phyloP scores from a whole-genome alignment of 2,888 invertebrate genomes.

The Drosophila eohydei region DNA sequence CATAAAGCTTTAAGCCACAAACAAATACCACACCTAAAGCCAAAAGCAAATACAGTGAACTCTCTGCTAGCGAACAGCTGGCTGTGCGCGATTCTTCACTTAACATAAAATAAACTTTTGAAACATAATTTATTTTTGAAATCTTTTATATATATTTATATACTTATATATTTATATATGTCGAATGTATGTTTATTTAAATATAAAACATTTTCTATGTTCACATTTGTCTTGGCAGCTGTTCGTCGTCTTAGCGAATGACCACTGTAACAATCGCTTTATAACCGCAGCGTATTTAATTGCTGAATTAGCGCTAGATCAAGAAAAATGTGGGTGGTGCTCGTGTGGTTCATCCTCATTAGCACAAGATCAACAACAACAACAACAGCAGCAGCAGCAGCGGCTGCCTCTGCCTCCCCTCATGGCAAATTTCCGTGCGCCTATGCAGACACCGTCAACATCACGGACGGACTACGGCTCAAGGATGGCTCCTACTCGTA shows the following conservation, averaged over 20 bases:
- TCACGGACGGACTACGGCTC: slow-evolving; percentile 75
- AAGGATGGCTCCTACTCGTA: slow-evolving; percentile 81
- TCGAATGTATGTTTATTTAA: not conserved
- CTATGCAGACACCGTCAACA: slow-evolving; percentile 80
- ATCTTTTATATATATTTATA: not conserved
- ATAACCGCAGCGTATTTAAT: slow-evolving; percentile 32
- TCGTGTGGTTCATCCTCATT: slow-evolving; percentile 28
- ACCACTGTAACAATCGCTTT: slow-evolving; percentile 5
- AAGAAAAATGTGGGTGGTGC: slow-evolving; percentile 39
- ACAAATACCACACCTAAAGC: slow-evolving; percentile 44
- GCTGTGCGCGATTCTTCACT: not conserved
- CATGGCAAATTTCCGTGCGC: slow-evolving; percentile 67
- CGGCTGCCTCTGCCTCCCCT: not conserved
- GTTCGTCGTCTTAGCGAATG: not conserved
- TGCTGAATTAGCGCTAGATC: slow-evolving; percentile 42
- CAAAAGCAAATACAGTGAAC: not conserved
- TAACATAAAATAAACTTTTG: not conserved
- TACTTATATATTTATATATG: not conserved
- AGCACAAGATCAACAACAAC: slow-evolving; percentile 6
- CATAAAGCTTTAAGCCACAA: slow-evolving; percentile 30
- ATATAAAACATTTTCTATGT: not conserved
- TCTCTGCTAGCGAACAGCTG: not conserved
- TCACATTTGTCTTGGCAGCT: not conserved
- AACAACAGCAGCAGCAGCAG: too few relatives aligned
- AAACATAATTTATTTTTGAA: not conserved